Evolutionary conservation across 2,888 invertebrate species (phyloP).

Genomic region (Pemphredon lugubris): DNA sequence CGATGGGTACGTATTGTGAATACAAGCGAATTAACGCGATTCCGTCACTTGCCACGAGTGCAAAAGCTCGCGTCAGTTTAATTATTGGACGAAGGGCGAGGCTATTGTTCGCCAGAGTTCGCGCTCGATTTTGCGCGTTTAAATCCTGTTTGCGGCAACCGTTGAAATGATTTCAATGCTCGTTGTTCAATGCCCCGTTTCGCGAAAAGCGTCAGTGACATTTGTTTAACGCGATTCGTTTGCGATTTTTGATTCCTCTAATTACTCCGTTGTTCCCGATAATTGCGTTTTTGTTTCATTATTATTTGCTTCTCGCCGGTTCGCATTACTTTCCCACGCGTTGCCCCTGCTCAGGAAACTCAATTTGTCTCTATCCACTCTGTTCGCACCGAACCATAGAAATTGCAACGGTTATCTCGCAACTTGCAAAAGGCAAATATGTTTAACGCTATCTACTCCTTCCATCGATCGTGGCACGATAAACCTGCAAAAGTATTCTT

Average conservation of each 20-base stretch:
- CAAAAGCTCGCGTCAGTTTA: constrained; percentile 68
- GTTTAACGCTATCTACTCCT: too few species aligned
- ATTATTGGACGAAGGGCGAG: constrained; percentile 64
- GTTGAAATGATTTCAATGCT: constrained; percentile 57
- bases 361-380: constrained; percentile 18
- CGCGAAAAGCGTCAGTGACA: constrained; percentile 26
- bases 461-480: too few species aligned
- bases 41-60: constrained; percentile 63
- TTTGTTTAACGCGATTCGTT: constrained; percentile 46
- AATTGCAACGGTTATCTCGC: background rate
- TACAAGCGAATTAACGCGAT: constrained; percentile 63
- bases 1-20: constrained; percentile 22
- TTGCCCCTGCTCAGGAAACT: constrained; percentile 16
- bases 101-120: constrained; percentile 55
- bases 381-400: background rate
- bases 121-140: constrained; percentile 61
- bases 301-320: constrained; percentile 36
- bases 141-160: constrained; percentile 49
- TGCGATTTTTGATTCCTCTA: constrained; percentile 58
- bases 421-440: background rate
- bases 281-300: constrained; percentile 48
- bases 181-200: constrained; percentile 36
- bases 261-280: constrained; percentile 53
- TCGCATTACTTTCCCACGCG: background rate
- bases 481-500: too few species aligned